Evolutionary conservation across 2,113 vertebrate genomes (phyloP).

Genomic region (Macrotis lagotis): DNA sequence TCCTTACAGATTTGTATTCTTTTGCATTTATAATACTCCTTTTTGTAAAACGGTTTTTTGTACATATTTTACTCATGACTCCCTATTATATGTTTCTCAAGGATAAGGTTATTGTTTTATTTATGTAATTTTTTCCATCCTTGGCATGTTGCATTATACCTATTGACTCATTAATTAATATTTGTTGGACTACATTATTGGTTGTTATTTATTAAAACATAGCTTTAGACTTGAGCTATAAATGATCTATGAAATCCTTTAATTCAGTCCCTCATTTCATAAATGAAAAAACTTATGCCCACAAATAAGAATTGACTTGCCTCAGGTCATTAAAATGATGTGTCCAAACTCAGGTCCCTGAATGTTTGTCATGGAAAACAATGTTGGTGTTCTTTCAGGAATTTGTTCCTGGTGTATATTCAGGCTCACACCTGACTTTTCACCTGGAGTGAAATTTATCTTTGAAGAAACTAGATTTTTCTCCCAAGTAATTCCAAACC

Average conservation of each 20-base stretch:
- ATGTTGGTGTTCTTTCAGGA: background rate
- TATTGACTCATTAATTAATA: background rate
- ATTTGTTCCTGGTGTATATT: background rate
- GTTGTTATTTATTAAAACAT: background rate
- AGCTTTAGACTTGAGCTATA: background rate
- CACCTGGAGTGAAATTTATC: slow-evolving; percentile 21
- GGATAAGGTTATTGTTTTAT: background rate
- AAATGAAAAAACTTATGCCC: background rate
- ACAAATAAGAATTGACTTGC: background rate
- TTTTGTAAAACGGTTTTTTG: background rate
- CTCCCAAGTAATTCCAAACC: slow-evolving; percentile 12
- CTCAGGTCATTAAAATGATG: background rate
- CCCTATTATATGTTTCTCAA: background rate
- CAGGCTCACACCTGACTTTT: slow-evolving; percentile 15
- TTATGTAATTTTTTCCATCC: background rate
- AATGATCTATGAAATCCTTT: background rate
- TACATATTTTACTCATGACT: background rate
- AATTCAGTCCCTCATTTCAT: background rate
- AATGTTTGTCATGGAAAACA: slow-evolving; percentile 36
- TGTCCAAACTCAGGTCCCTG: background rate
- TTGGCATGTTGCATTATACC: background rate
- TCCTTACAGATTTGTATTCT: background rate
- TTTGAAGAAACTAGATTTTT: slow-evolving; percentile 35
- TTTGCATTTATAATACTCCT: background rate
- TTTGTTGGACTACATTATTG: background rate